Conservation (phyloP, 2,797 vertebrate genomes). For the Oryzias dopingdopingensis region DNA sequence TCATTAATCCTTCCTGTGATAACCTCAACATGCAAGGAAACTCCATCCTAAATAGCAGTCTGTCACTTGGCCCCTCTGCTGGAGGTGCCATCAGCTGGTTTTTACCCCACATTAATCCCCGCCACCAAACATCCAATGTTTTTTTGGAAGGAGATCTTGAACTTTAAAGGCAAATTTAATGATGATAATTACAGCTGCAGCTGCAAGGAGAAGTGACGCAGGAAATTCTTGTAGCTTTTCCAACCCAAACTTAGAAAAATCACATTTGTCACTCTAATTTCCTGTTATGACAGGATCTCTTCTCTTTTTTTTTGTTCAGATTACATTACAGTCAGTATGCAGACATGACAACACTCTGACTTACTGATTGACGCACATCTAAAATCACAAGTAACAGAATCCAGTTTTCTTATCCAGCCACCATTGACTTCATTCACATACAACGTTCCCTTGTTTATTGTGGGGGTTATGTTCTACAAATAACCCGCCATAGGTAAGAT, state of each 20-base stretch:
- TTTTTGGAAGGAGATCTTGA: constrained; percentile 21
- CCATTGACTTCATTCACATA: too few species aligned
- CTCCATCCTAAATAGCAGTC: constrained; percentile 65
- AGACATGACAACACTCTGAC: constrained; percentile 16
- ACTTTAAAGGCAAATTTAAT: constrained; percentile 33
- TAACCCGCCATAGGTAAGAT: too few species aligned
- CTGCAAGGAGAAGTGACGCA: neutral
- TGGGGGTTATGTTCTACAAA: too few species aligned
- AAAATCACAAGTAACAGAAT: too few species aligned
- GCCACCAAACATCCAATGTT: constrained; percentile 4
- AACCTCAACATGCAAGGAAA: constrained; percentile 75
- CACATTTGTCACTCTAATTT: constrained; percentile 47
- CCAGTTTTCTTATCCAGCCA: too few species aligned
- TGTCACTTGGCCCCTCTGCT: constrained; percentile 31
- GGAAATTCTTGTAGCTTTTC: constrained; percentile 14
- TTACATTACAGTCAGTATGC: constrained; percentile 33
- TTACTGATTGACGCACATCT: constrained; percentile 1
- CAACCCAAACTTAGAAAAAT: constrained; percentile 21
- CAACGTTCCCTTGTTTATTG: too few species aligned
- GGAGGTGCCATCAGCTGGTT: too few species aligned
- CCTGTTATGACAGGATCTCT: constrained; percentile 44
- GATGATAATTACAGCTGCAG: constrained; percentile 4
- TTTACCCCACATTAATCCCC: too few species aligned
- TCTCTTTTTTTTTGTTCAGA: constrained; percentile 11
- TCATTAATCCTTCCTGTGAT: constrained; percentile 73